Evolutionary conservation across 2,113 vertebrate species (phyloP).

Genomic region (Trematomus loennbergii): DNA sequence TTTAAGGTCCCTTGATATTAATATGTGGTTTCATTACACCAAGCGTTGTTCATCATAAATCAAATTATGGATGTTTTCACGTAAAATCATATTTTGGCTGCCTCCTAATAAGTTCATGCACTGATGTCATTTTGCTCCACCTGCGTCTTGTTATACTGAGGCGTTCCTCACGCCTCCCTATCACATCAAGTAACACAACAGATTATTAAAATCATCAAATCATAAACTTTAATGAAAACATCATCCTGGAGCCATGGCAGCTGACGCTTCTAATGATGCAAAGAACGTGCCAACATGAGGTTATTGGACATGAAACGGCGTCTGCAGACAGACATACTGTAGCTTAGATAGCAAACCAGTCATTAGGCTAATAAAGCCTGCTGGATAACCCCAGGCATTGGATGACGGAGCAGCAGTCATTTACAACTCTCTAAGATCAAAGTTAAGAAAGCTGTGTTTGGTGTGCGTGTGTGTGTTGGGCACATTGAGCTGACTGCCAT

Average conservation of each 20-base stretch:
- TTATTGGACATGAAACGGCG: slow-evolving; percentile 48
- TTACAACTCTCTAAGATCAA: slow-evolving; percentile 69
- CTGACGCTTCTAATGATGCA: slow-evolving; percentile 69
- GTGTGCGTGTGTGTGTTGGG: slow-evolving; percentile 3
- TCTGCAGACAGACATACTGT: slow-evolving; percentile 32
- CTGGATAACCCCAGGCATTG: slow-evolving; percentile 64
- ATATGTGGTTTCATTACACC: slow-evolving; percentile 28
- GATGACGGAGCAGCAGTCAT: slow-evolving; percentile 38
- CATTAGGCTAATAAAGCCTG: slow-evolving; percentile 74
- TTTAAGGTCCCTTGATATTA: slow-evolving; percentile 16
- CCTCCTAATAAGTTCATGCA: slow-evolving; percentile 33
- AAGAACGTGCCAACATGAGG: slow-evolving; percentile 35
- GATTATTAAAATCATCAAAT: slow-evolving; percentile 76
- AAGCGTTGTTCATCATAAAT: slow-evolving; percentile 24
- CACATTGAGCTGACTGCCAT: slow-evolving; percentile 36
- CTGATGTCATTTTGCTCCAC: slow-evolving; percentile 69
- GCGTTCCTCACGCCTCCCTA: slow-evolving; percentile 23
- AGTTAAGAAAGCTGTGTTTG: slow-evolving; percentile 51
- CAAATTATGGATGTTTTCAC: neutral
- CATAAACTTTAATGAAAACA: slow-evolving; percentile 68
- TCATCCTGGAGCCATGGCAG: slow-evolving; percentile 43
- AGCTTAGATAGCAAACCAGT: slow-evolving; percentile 75
- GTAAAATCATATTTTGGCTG: slow-evolving; percentile 44
- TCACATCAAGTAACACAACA: slow-evolving; percentile 54
- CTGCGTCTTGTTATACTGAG: slow-evolving; percentile 63